Conservation (phyloP, 2,888 invertebrate species). For the Zaprionus obscuricornis region DNA sequence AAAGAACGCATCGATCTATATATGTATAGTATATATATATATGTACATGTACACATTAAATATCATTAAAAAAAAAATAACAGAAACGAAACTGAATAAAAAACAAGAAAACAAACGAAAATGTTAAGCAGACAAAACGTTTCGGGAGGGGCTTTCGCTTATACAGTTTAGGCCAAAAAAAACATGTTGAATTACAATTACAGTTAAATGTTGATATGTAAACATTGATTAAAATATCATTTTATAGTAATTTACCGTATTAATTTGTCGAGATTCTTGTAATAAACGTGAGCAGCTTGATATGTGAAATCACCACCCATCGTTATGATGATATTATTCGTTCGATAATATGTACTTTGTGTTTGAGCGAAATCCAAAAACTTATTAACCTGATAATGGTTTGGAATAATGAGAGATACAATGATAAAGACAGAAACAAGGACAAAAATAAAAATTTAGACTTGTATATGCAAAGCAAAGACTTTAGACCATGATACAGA, state of each 20-base stretch:
- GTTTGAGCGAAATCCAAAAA: constrained; percentile 85
- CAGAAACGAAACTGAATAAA: too few species aligned
- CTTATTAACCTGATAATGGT: constrained; percentile 80
- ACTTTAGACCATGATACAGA: too few species aligned
- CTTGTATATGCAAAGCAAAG: constrained; percentile 14
- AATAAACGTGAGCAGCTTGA: constrained; percentile 91
- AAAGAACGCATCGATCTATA: constrained; percentile 86
- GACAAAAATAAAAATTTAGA: too few species aligned
- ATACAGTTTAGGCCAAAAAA: constrained; percentile 19
- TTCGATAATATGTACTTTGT: constrained; percentile 86
- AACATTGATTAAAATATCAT: too few species aligned
- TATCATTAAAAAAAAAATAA: too few species aligned
- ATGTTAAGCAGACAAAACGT: too few species aligned
- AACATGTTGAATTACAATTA: too few species aligned
- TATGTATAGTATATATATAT: constrained; percentile 16
- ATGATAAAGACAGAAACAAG: constrained; percentile 28
- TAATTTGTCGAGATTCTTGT: constrained; percentile 92
- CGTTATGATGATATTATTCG: constrained; percentile 91
- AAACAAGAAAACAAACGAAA: too few species aligned
- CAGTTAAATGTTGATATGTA: too few species aligned
- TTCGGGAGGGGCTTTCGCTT: constrained; percentile 48
- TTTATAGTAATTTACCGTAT: constrained; percentile 85
- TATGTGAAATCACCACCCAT: constrained; percentile 97
- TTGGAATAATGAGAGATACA: not conserved
- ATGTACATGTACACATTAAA: too few species aligned